A percentile compares a stretch with the other conserved stretches of the same genome.
phyloP scores from a whole-genome alignment of 2,797 vertebrate genomes.

The Xiphorhynchus erythropygius region DNA sequence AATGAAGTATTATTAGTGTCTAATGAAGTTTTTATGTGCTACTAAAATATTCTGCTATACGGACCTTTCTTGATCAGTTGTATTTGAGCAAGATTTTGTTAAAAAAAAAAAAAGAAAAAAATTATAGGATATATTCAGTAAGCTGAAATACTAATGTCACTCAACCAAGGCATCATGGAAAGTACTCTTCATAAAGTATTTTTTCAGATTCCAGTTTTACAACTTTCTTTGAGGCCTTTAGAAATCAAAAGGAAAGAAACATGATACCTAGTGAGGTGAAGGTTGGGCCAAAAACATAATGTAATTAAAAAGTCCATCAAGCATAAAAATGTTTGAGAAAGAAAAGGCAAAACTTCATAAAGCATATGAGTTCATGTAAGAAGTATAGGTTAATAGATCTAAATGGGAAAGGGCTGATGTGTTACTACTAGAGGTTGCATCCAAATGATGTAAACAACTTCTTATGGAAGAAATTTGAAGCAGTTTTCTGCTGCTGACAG shows the following conservation, averaged over 20 bases:
- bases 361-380: neutral
- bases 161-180: neutral
- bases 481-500: neutral
- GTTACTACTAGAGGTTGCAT: neutral
- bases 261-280: neutral
- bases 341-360: neutral
- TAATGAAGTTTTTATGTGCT: neutral
- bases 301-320: neutral
- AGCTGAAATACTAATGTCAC: neutral
- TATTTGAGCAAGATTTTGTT: neutral
- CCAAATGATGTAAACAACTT: neutral
- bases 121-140: neutral
- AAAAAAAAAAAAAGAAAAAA: neutral
- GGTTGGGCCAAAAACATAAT: neutral
- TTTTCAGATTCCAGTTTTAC: slow-evolving; percentile 51
- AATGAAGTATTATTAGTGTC: neutral
- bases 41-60: neutral
- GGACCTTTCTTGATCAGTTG: slow-evolving; percentile 12
- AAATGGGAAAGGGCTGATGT: neutral
- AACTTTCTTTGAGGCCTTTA: slow-evolving; percentile 4
- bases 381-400: neutral
- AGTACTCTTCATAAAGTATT: slow-evolving; percentile 2
- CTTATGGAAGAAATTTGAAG: neutral
- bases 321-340: neutral
- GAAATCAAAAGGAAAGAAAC: slow-evolving; percentile 34